Evolutionary conservation across 2,888 invertebrate species (phyloP), one percentile per base, ranked within the genome.

Genomic region (Eustalomyia histrio): DNA sequence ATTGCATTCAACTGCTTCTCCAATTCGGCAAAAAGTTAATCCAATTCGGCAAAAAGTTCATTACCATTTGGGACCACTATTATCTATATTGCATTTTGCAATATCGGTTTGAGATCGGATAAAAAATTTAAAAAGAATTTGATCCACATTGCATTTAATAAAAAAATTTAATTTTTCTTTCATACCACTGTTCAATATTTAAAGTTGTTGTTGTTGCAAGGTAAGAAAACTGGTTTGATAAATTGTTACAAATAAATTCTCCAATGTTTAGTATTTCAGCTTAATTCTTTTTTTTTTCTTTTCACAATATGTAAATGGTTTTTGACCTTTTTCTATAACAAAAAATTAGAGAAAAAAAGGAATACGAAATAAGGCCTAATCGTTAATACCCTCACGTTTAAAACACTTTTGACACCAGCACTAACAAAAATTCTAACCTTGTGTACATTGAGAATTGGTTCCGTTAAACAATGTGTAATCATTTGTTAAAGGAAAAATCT

Each of bases 351-450:
- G 7, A 29, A 29, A 29, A 29, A 29, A 4, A 29, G 7, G 29
- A 29, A 29, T 29, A 29, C 4, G 7, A 29, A 29, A 55, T 72
- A 65, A 69, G 65, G 69, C 69, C 69, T 69, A 53, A 72, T 65
- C 65, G 60, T 74, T 81, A 78, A 81, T 65, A 71, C 81, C 78
- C 55, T 81, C 76, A 78, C 74, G 81, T 81, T 76, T 68, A 35
- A 69, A 65, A 69, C 69, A 73, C 55, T 81, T 69, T 72, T 6
- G 43, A 47, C 43, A 5, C 47, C 50, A 63, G 18, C 14, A 60
- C 18, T 43, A 69, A 14, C 9, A 74, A 57, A 21, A 33, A 60
- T 39, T 33, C 9, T 57, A 61, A 60, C 69, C 60, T 17, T 60
- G 33, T 68, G 58, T 61, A 21, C 10, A 61, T 21, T 39, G 29